phyloP scores from a whole-genome alignment of 2,888 invertebrate genomes.

The Stegana nigrithorax region DNA sequence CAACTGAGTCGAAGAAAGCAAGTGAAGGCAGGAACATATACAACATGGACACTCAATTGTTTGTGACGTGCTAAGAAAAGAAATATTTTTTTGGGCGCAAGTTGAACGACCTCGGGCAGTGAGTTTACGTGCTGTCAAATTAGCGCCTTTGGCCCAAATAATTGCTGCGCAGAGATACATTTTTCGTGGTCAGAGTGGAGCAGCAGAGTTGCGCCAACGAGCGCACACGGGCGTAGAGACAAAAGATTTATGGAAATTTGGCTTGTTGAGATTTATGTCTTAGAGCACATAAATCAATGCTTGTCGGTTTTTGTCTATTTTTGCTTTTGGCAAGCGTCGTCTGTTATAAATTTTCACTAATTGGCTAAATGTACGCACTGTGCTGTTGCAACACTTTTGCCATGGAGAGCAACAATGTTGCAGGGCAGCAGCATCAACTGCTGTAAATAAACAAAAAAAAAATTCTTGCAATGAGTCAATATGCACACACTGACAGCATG shows the following conservation, averaged over 20 bases:
- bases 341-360: conserved; percentile 44
- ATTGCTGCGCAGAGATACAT: conserved; percentile 39
- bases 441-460: too few species aligned
- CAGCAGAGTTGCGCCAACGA: too few species aligned
- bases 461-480: too few species aligned
- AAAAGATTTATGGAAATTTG: conserved; percentile 60
- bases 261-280: conserved; percentile 53
- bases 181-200: not conserved
- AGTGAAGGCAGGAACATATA: too few species aligned
- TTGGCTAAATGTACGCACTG: conserved; percentile 45
- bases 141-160: conserved; percentile 52
- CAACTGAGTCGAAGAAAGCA: too few species aligned
- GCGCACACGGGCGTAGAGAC: too few species aligned
- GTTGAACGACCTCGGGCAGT: too few species aligned
- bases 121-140: conserved; percentile 57
- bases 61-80: too few species aligned
- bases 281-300: not conserved
- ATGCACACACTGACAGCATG: too few species aligned
- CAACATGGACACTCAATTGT: too few species aligned
- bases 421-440: conserved; percentile 52
- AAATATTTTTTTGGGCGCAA: too few species aligned
- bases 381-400: too few species aligned
- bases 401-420: conserved; percentile 34
- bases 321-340: not conserved
- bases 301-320: not conserved